These are phyloP conservation scores for Mylabris phalerata DNA, from an alignment of 1,140 invertebrate genomes.

Conservation along the genomic window DNA sequence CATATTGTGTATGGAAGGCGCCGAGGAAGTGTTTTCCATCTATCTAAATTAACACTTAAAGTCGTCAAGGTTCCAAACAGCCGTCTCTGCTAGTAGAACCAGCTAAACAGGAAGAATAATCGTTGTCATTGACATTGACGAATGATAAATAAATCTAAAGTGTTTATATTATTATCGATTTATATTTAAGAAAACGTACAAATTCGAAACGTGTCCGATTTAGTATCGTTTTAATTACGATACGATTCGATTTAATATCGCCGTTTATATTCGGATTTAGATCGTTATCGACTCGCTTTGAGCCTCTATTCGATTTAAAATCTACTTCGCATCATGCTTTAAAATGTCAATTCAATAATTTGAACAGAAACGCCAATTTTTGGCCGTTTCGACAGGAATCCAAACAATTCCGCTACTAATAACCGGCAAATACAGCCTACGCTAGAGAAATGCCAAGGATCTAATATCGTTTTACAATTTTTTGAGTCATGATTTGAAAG, in stretches of 20 bases:
- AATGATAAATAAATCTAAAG: conserved; percentile 1
- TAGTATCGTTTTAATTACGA: no score
- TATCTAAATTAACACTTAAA: conserved; percentile 27
- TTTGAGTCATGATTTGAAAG: no score
- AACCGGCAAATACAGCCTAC: no score
- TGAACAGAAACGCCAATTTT: no score
- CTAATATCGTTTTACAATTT: no score
- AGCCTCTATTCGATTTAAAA: conserved; percentile 1
- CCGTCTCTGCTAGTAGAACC: conserved; percentile 11
- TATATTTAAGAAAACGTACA: no score
- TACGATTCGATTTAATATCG: no score
- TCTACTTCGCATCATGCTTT: conserved; percentile 9
- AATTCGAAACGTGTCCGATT: no score
- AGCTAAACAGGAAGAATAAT: conserved; percentile 21
- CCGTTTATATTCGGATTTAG: background rate
- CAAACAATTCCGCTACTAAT: no score
- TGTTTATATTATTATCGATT: no score
- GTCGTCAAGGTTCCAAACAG: conserved; percentile 21
- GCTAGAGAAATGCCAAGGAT: no score
- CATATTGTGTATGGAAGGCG: conserved; percentile 24
- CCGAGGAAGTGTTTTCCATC: conserved; percentile 28
- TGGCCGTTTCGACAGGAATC: no score
- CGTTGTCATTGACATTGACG: conserved; percentile 26
- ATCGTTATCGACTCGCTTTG: conserved; percentile 16
- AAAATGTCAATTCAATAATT: background rate